Evolutionary conservation across 2,113 vertebrate genomes (phyloP), one percentile per base, ranked within the genome.

Genomic region (Damaliscus lunatus): DNA sequence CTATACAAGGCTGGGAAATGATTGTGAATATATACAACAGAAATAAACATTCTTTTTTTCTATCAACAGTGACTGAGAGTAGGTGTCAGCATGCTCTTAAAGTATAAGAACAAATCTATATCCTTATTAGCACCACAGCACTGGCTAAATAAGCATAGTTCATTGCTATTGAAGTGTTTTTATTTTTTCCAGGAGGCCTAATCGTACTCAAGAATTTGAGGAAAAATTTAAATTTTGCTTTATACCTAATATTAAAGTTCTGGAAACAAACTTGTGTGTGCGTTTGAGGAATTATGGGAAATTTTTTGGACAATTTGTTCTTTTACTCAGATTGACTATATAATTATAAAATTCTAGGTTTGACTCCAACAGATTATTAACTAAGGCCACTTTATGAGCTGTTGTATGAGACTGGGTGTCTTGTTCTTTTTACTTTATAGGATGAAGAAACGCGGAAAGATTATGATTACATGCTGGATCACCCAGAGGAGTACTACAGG

Each of bases 381-480:
- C 40, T 23, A 4, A 40, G 53, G 27, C 74, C 17, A 17, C 52
- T 52, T 67, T 31, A 10, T 81, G 88, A 94, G 80, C 40, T 71
- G 19, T 60, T 67, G 7, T 60, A 0, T 77, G 71, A 74, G 13
- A 78, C 71, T 48, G 96, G 91, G 0, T 81, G 36, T 95, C 1
- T 94, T 57, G 36, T 96, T 46, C 17, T 96, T 55, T 86, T 97
- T 40, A 21, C 96, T 60, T 86, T 97, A 25, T 94, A 99, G 99
- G 99, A 99, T 99, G 99, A 99, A 98, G 99, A 99, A 64, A 99
- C 99, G 0, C 99, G 99, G 15, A 99, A 99, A 96, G 99, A 99
- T 96, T 99, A 99, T 46, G 99, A 99, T 97, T 99, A 99, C 96
- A 99, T 99, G 99, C 98, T 99, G 99, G 99, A 99, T 97, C 99